Evolutionary conservation across 2,797 vertebrate genomes (phyloP).

Genomic region (Acomys russatus): DNA sequence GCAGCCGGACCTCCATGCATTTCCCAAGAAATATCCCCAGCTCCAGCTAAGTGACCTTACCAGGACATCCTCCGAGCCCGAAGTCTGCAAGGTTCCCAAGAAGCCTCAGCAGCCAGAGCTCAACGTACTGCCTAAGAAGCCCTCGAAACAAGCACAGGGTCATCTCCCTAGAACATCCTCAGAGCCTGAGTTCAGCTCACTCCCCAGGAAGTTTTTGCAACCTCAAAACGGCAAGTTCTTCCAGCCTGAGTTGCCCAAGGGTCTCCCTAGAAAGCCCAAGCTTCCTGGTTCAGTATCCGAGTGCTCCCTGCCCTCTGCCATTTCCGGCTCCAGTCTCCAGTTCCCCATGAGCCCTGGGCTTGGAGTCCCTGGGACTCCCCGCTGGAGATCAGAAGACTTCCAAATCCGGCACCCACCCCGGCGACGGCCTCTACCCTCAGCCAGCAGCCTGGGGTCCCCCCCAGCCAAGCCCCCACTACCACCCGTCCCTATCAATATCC

Average conservation of each 20-base stretch:
- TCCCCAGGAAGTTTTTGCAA: constrained; percentile 12
- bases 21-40: constrained; percentile 41
- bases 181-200: not conserved
- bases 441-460: constrained; percentile 76
- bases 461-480: constrained; percentile 81
- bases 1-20: not conserved
- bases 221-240: constrained; percentile 51
- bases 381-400: constrained; percentile 19
- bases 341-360: not conserved
- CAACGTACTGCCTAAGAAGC: constrained; percentile 11
- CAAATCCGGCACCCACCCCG: not conserved
- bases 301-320: constrained; percentile 52
- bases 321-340: not conserved
- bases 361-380: not conserved
- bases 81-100: constrained; percentile 63
- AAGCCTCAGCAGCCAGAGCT: constrained; percentile 7
- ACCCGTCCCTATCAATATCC: constrained; percentile 58
- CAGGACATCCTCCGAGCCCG: constrained; percentile 67
- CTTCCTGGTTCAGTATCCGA: constrained; percentile 68
- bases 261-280: constrained; percentile 38
- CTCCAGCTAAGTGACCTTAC: constrained; percentile 54
- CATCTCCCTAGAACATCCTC: constrained; percentile 69
- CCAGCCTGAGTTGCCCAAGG: constrained; percentile 5
- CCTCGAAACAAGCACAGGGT: not conserved
- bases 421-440: constrained; percentile 72